phyloP scores from a whole-genome alignment of 2,888 invertebrate genomes.

The Stenoptilia bipunctidactyla region DNA sequence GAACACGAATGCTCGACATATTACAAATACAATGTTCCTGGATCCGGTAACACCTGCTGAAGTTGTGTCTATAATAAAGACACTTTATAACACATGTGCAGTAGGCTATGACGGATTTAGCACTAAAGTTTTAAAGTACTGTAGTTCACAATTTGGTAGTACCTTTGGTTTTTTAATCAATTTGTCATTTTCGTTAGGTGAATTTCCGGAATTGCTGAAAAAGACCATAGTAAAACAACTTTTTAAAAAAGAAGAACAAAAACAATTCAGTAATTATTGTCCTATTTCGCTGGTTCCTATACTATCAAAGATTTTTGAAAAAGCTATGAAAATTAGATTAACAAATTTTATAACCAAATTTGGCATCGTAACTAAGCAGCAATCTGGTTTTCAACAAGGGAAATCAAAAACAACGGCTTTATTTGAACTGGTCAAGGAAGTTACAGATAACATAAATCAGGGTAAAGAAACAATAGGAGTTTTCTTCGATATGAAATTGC shows the following conservation, averaged over 20 bases:
- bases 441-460: constrained; percentile 2
- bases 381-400: constrained; percentile 6
- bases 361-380: not conserved
- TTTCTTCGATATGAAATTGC: too few species aligned
- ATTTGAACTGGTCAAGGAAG: constrained; percentile 2
- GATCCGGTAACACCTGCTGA: too few species aligned
- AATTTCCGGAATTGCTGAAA: constrained; percentile 1
- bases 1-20: too few species aligned
- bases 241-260: not conserved
- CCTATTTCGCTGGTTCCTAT: constrained; percentile 5
- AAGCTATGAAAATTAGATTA: constrained; percentile 4
- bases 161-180: not conserved
- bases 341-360: too few species aligned
- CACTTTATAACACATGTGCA: too few species aligned
- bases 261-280: constrained; percentile 2
- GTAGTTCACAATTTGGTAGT: too few species aligned
- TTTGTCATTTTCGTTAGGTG: not conserved
- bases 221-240: not conserved
- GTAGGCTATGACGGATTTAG: not conserved
- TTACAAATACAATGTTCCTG: too few species aligned
- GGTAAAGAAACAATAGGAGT: not conserved
- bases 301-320: constrained; percentile 6
- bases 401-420: constrained; percentile 5
- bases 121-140: too few species aligned
- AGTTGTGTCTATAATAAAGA: too few species aligned